Evolutionary conservation across 1,140 invertebrate species (phyloP).

Genomic region (Probaryconus sp.): DNA sequence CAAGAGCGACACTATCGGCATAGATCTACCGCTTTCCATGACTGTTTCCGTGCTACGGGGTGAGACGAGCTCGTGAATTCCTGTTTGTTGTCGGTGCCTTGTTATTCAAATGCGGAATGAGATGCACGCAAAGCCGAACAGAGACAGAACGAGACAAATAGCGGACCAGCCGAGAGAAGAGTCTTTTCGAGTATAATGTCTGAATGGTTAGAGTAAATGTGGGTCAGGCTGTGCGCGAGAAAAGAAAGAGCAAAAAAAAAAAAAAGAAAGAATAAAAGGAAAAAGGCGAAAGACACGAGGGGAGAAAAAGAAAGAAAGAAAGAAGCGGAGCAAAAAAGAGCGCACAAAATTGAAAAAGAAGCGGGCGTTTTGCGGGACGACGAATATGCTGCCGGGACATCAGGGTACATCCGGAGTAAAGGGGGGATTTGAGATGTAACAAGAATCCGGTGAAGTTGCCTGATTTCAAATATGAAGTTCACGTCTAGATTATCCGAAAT

Average conservation of each 20-base stretch:
- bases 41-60: slow-evolving; percentile 43
- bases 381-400: too few species aligned
- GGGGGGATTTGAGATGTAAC: too few species aligned
- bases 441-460: too few species aligned
- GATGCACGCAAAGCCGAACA: slow-evolving; percentile 24
- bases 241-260: slow-evolving; percentile 7
- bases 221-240: slow-evolving; percentile 40
- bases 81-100: slow-evolving; percentile 63
- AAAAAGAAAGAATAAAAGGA: slow-evolving; percentile 17
- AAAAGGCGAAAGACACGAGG: slow-evolving; percentile 3
- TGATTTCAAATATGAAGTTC: too few species aligned
- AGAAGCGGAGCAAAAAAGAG: not conserved
- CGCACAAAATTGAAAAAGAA: slow-evolving; percentile 6
- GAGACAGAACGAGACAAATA: slow-evolving; percentile 46
- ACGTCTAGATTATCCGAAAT: too few species aligned
- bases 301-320: too few species aligned
- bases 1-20: slow-evolving; percentile 47
- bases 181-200: slow-evolving; percentile 43
- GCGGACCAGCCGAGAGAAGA: slow-evolving; percentile 11
- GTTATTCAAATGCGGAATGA: slow-evolving; percentile 63
- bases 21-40: slow-evolving; percentile 50
- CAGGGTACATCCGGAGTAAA: too few species aligned
- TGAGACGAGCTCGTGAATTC: slow-evolving; percentile 58
- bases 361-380: slow-evolving; percentile 6
- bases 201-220: slow-evolving; percentile 61